Evolutionary conservation across 1,140 invertebrate species (phyloP), one percentile per base, ranked within the genome.

Genomic region (Sitodiplosis mosellana): DNA sequence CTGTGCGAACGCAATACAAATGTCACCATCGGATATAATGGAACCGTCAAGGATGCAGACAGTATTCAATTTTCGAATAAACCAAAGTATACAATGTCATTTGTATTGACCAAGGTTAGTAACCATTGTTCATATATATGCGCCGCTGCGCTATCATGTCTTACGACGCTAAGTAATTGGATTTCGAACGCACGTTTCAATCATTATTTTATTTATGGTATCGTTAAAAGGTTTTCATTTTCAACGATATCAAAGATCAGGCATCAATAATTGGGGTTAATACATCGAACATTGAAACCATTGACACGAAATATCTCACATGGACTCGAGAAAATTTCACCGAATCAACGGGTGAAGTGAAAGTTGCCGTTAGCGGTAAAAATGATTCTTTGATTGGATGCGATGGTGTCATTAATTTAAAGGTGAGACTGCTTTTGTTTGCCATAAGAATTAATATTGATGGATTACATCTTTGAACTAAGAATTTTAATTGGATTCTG

Each of bases 101-200:
- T 72, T 46, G 55, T 68, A 44, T 56, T 77, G 52, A 64, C 70
- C 56, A 72, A 72, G 66, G 75, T 77, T 57, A 58, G 49, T 53
- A 42, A 44, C 21, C 8, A 12, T 27, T 27, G 4, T 27, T 27
- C 27, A 5, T 27, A 3, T 27, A 5, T 27, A 27, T 27, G n/a
- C n/a, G n/a, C n/a, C n/a, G n/a, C n/a, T n/a, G n/a, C 27, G 10
- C 10, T 27, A 27, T 27, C 27, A 27, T n/a, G 27, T 27, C 27
- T 27, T 10, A 27, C 27, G 27, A 27, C 27, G 10, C 27, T 5
- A 27, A 5, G 27, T 10, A 27, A 27, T 27, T 10, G 27, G 10
- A 27, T 10, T 27, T 27, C 10, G 27, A 10, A 5, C 10, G 27
- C 3, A 27, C 27, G 3, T 27, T 27, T 27, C 27, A 27, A 27